These are phyloP conservation scores for Holacanthella duospinosa DNA, from an alignment of 2,888 invertebrate species.

Conservation along the genomic window DNA sequence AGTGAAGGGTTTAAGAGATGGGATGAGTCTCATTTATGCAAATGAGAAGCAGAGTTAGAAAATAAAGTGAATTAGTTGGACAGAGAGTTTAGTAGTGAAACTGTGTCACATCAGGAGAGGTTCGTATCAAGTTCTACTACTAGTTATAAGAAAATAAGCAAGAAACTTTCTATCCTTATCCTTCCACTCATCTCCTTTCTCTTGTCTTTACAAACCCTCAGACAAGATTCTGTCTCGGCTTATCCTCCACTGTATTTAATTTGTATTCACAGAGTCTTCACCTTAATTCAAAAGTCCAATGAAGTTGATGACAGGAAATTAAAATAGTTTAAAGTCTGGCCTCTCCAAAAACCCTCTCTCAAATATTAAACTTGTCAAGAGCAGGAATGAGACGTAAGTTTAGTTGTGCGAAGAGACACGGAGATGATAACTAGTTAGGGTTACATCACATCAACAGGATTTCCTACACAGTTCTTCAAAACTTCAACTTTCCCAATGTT, in stretches of 20 bases:
- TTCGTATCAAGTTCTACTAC: background rate
- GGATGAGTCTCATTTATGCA: slow-evolving; percentile 4
- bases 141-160: background rate
- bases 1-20: no score
- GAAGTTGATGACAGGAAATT: slow-evolving; percentile 1
- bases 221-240: background rate
- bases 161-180: background rate
- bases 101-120: background rate
- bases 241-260: background rate
- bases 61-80: slow-evolving; percentile 4
- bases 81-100: background rate
- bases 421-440: background rate
- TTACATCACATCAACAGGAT: no score
- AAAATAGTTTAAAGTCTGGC: background rate
- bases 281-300: background rate
- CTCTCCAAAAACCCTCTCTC: background rate
- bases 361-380: background rate
- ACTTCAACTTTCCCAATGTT: background rate
- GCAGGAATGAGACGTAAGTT: no score
- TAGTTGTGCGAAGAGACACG: background rate
- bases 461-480: no score
- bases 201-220: background rate
- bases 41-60: slow-evolving; percentile 1
- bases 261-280: background rate
- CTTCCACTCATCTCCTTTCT: background rate